Evolutionary conservation across 2,888 invertebrate species (phyloP).

Genomic region (Euspilapteryx auroguttella): DNA sequence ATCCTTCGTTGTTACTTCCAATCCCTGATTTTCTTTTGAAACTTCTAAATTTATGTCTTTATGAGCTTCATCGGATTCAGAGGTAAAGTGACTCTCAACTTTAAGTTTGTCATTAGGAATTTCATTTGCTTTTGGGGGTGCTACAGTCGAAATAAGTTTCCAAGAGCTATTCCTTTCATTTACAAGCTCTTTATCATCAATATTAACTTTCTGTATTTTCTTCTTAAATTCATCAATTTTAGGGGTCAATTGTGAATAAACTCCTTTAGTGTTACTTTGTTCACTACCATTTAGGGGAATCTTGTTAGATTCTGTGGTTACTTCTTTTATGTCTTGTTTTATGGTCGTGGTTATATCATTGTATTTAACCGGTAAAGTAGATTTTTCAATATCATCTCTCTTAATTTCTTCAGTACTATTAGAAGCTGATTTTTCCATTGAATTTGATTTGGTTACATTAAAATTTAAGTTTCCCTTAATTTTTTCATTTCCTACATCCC

Average conservation of each 20-base stretch:
- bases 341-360: not conserved
- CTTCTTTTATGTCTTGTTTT: not conserved
- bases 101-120: constrained; percentile 34
- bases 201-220: constrained; percentile 48
- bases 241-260: constrained; percentile 18
- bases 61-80: constrained; percentile 18
- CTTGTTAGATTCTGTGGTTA: too few relatives aligned
- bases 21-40: constrained; percentile 62
- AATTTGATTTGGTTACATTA: too few relatives aligned
- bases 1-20: constrained; percentile 74
- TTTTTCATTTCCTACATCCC: not conserved
- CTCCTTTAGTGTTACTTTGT: constrained; percentile 11
- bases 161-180: constrained; percentile 49
- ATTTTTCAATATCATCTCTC: constrained; percentile 9
- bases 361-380: not conserved
- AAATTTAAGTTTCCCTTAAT: not conserved
- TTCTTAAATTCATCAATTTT: constrained; percentile 49
- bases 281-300: too few relatives aligned
- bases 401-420: constrained; percentile 8
- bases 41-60: constrained; percentile 40
- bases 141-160: constrained; percentile 62
- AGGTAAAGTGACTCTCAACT: constrained; percentile 18
- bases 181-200: constrained; percentile 39
- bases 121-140: constrained; percentile 46
- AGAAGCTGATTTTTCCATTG: constrained; percentile 2